Conservation (phyloP, 2,888 invertebrate genomes). For the Ephialtes manifestator region DNA sequence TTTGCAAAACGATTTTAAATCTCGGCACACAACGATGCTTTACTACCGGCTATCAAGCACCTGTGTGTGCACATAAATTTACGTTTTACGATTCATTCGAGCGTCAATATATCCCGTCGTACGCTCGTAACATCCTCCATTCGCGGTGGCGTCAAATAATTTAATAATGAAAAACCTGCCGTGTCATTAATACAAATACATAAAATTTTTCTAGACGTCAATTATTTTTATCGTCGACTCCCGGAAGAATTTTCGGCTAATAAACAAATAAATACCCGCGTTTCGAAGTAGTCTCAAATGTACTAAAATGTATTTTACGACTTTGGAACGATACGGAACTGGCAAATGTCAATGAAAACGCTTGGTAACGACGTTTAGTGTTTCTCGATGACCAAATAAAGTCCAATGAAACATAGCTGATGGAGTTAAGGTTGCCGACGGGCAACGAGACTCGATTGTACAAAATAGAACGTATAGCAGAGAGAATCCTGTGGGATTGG, state of each 20-base stretch:
- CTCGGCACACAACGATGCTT: constrained; percentile 26
- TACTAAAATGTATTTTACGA: constrained; percentile 2
- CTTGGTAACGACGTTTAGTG: constrained; percentile 1
- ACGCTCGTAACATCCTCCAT: constrained; percentile 35
- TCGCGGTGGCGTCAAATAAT: constrained; percentile 32
- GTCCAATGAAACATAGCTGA: constrained; percentile 37
- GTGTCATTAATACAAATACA: constrained; percentile 24
- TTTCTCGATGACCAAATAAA: constrained; percentile 29
- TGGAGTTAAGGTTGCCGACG: not conserved
- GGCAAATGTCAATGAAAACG: not conserved
- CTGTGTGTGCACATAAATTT: constrained; percentile 62
- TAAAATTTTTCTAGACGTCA: not conserved
- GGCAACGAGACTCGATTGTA: constrained; percentile 31
- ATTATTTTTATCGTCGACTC: not conserved
- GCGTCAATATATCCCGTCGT: constrained; percentile 74
- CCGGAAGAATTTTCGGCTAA: not conserved
- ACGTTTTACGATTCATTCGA: constrained; percentile 74
- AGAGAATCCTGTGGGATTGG: constrained; percentile 44
- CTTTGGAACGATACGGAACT: not conserved
- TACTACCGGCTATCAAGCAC: constrained; percentile 53
- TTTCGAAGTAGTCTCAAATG: not conserved
- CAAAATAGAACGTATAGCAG: constrained; percentile 32
- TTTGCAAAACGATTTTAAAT: constrained; percentile 61
- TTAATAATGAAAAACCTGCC: constrained; percentile 24
- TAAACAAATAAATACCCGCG: not conserved